Base-by-base conservation (phyloP, 1,140 invertebrate genomes). In the Platyscapa corneri region DNA sequence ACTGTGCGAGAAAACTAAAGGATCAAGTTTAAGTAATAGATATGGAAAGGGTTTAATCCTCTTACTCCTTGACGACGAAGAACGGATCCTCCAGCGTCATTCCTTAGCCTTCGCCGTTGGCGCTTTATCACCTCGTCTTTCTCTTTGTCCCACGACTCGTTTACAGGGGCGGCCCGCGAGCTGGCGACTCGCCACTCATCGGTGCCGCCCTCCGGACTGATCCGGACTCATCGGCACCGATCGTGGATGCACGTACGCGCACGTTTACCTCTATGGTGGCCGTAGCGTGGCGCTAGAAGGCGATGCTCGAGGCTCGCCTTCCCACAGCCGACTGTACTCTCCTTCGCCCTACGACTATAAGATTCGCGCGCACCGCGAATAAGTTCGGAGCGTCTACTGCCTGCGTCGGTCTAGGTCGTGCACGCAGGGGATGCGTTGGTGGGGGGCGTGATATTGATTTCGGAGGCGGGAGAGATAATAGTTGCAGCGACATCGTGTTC, bases 51-150 rank as follows among this genome's bases (percentile, higher is more conserved):
- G 5, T 23, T 3, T 32, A 27, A 42, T 32, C 30, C 53, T 95
- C 97, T 97, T 96, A 98, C 97, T 98, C 97, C 95, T 97, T 98
- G 89, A 98, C 97, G 93, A 98, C 97, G 95, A 98, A 98, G 95
- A 98, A 98, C 87, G 97, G 97, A 95, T 98, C 97, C 95, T 98
- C 97, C 94, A 98, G 95, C 95, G 97, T 97, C 97, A 98, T 98
- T 3, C n/a, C 42, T 76, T n/a, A n/a, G 65, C n/a, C 49, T 34
- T 37, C 32, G 49, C 30, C 60, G 49, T 3, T 70, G 32, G 23
- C 27, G 49, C 42, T 76, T 10, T 14, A 0, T 49, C 49, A 0
- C 20, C 37, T 75, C 37, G 23, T 39, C 32, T 60, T 27, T 14
- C 30, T 65, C 49, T 37, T 56, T 1, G 53, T 0, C 37, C 20